These are phyloP conservation scores for Tuberolachnus salignus DNA, from an alignment of 2,888 invertebrate genomes.

Conservation along the genomic window DNA sequence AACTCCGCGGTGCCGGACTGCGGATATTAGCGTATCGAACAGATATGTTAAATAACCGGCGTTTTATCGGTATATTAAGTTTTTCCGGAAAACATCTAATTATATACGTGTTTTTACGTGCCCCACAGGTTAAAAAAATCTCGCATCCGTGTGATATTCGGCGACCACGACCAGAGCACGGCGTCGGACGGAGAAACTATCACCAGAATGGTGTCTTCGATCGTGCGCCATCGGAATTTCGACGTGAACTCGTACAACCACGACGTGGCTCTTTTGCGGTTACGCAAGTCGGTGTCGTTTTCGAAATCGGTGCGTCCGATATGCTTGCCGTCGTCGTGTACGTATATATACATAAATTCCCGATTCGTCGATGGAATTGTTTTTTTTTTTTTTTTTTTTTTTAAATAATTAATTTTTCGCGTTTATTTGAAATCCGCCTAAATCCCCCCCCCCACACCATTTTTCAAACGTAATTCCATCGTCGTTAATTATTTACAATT, in stretches of 20 bases:
- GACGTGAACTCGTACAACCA: constrained; percentile 86
- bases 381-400: too few species aligned
- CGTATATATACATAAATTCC: background rate
- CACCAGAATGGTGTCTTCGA: constrained; percentile 79
- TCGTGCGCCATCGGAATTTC: constrained; percentile 81
- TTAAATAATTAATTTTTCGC: too few species aligned
- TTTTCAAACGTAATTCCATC: too few species aligned
- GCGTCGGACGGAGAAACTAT: constrained; percentile 81
- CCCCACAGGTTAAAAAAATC: constrained; percentile 74
- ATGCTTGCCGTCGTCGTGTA: constrained; percentile 76
- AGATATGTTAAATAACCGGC: background rate
- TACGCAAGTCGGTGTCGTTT: constrained; percentile 78
- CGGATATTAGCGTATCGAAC: too few species aligned
- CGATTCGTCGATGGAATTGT: too few species aligned
- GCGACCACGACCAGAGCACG: constrained; percentile 83
- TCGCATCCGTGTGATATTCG: constrained; percentile 81
- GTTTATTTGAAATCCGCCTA: too few species aligned
- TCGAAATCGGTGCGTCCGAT: constrained; percentile 78
- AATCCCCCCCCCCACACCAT: too few species aligned
- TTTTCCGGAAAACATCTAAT: background rate
- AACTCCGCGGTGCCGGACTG: too few species aligned
- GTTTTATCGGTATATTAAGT: background rate
- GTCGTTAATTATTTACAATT: too few species aligned
- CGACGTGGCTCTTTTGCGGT: constrained; percentile 79
- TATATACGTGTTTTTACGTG: background rate